These are phyloP conservation scores for Machimus atricapillus DNA, from an alignment of 2,888 invertebrate species.

Conservation along the genomic window DNA sequence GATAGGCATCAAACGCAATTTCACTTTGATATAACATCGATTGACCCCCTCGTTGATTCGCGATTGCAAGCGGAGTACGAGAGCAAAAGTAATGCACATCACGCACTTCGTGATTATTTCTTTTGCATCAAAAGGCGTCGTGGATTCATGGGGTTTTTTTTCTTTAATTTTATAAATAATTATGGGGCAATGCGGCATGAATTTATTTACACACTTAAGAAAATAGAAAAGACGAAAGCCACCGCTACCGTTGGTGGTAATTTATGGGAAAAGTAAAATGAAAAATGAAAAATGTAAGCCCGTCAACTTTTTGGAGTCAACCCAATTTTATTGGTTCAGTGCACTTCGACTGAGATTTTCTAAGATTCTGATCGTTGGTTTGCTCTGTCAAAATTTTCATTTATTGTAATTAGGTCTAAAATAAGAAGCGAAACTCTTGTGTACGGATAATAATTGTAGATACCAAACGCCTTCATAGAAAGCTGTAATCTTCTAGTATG, in stretches of 20 bases:
- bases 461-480: not conserved
- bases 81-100: not conserved
- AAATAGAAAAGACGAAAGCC: not conserved
- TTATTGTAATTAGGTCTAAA: not conserved
- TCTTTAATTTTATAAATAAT: not conserved
- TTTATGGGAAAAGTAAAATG: not conserved
- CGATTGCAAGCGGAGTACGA: not conserved
- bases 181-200: not conserved
- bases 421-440: not conserved
- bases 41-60: not conserved
- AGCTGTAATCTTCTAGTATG: not conserved
- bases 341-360: not conserved
- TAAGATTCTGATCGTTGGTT: not conserved
- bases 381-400: not conserved
- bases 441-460: not conserved
- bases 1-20: not conserved
- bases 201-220: not conserved
- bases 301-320: not conserved
- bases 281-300: not conserved
- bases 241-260: not conserved
- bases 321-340: not conserved
- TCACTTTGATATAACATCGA: constrained; percentile 5
- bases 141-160: not conserved
- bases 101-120: not conserved
- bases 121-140: not conserved